Base-by-base conservation (phyloP, 1,140 invertebrate species). In the Nautilus pompilius region DNA sequence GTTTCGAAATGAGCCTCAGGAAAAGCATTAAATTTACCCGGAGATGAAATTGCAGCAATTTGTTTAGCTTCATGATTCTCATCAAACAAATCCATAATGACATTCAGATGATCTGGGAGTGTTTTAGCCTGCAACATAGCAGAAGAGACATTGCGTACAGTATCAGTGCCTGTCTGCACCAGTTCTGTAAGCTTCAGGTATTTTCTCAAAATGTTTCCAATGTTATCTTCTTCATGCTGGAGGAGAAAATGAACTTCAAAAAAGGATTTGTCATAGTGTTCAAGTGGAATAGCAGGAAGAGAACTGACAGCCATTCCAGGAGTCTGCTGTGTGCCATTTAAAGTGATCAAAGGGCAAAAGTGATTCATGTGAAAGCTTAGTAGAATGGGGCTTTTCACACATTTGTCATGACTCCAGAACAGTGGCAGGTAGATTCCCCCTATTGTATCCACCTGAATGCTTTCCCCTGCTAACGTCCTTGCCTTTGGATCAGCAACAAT, bases 381-480 rank as follows among this genome's bases (percentile, higher is more conserved):
- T 30, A 94, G 56, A 15, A 83, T 62, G 15, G 79, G 81, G 46
- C 58, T 71, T 57, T 77, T 72, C 64, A 73, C 87, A 82, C 92
- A 93, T 58, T 87, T 84, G 13, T 83, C 80, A 0, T 89, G 84
- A 17, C 64, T 46, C 70, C 90, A 86, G 82, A 93, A 91, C 32
- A 94, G 78, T 0, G 93, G 93, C 20, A 95, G 83, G 82, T 95
- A 95, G 49, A 95, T 88, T 22, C 93, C 93, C 8, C 90, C 90
- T 71, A 95, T 85, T 28, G 90, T 89, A 56, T 70, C 73, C 8
- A 68, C 68, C 49, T 77, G 74, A 10, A 80, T 60, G 36, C 56
- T 69, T 2, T 70, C 59, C 20, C 93, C 83, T 76, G 91, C 88
- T 17, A 73, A 60, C 13, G 66, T 67, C 26, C 73, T 68, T 3